These are phyloP conservation scores for Physocephala rufipes DNA, from an alignment of 2,888 invertebrate genomes.

Conservation along the genomic window DNA sequence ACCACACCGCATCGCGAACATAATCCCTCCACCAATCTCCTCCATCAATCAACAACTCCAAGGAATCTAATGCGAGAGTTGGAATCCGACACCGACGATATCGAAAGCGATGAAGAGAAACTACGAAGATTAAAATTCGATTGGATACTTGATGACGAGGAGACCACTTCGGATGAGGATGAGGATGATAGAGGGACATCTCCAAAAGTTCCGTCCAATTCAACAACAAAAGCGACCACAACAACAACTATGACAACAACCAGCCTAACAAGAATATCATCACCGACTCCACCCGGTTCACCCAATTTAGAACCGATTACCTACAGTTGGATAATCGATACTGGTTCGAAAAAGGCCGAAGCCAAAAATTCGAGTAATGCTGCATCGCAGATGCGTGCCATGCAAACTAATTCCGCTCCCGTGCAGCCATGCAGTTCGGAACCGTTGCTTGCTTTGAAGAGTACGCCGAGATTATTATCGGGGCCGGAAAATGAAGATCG, in stretches of 20 bases:
- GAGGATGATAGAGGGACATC: not conserved
- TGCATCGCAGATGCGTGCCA: not conserved
- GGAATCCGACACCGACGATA: constrained; percentile 22
- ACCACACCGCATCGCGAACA: no score
- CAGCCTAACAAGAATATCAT: not conserved
- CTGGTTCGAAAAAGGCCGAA: constrained; percentile 45
- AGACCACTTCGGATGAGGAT: constrained; percentile 19
- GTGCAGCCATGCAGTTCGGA: not conserved
- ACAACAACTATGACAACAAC: constrained; percentile 7
- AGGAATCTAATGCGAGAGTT: constrained; percentile 8
- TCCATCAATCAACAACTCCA: not conserved
- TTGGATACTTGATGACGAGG: constrained; percentile 44
- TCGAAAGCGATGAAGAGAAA: constrained; percentile 35
- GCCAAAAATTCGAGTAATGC: not conserved
- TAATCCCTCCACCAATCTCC: not conserved
- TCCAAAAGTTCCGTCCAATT: not conserved
- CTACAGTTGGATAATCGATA: constrained; percentile 54
- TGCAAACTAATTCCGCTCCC: not conserved
- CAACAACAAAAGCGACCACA: not conserved
- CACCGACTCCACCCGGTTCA: constrained; percentile 29
- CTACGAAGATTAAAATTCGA: constrained; percentile 45
- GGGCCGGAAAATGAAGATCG: not conserved
- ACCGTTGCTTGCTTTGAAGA: not conserved
- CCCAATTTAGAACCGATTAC: constrained; percentile 46
- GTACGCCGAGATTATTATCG: not conserved